Base-by-base conservation (phyloP, 2,113 vertebrate genomes). In the Nannobrachium achirus region DNA sequence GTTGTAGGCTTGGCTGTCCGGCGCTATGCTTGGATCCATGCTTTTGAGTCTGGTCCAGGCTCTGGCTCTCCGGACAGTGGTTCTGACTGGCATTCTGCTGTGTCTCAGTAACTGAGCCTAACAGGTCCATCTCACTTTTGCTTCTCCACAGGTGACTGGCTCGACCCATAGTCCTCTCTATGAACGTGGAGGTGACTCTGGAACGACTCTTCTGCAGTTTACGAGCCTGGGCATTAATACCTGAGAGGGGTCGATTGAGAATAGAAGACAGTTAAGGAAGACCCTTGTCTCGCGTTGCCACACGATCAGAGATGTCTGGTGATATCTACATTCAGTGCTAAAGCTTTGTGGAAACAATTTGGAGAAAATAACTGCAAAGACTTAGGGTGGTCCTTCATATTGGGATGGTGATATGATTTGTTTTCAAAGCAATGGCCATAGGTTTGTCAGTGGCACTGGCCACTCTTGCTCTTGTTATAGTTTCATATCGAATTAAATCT, bases 161-260 rank as follows among this genome's bases (percentile, higher is more conserved):
- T 11, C 69, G 66, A 3, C 79, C 74, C 40, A 55, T 1, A 0
- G 73, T 76, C 71, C 58, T 84, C 65, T 87, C 77, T 6, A 85
- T 55, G 57, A 91, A 76, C n/a, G 89, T 82, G 10, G 93, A 93
- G 69, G 83, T 84, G 10, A 92, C 92, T 20, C 93, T 81, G n/a
- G 92, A 92, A 63, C 93, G 89, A 18, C 91, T 92, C 82, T 93
- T 94, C 83, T 94, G 93, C 66, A 94, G 85, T 66, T 91, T 93
- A 0, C 93, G 89, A n/a, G 93, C 93, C 87, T 94, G 93, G n/a
- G 92, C 93, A 2, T 94, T 94, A 66, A 94, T 91, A 25, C 93
- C 93, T 94, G 39, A 52, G 40, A 44, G 44, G 11, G 8, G 49
- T 69, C 8, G 59, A 42, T 61, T n/a, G 56, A 71, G 61, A 18